Evolutionary conservation across 1,140 invertebrate genomes (phyloP).

Genomic region (Zaprionus africanus): DNA sequence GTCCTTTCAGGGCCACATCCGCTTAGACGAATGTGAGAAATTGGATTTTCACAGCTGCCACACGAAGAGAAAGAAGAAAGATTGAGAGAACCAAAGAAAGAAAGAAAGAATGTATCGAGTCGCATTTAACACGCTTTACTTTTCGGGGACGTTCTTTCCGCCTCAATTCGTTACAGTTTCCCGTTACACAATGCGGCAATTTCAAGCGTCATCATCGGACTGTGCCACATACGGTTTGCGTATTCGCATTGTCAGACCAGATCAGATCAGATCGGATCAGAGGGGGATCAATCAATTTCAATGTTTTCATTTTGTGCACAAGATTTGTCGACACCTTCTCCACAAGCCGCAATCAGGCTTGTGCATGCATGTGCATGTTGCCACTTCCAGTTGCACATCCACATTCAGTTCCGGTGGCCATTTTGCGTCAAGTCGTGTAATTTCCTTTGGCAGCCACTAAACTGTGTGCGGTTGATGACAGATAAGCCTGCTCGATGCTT

Average conservation of each 20-base stretch:
- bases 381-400: slow-evolving; percentile 8
- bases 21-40: slow-evolving; percentile 64
- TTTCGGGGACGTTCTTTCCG: slow-evolving; percentile 12
- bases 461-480: slow-evolving; percentile 80
- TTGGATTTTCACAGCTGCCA: slow-evolving; percentile 81
- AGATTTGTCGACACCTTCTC: slow-evolving; percentile 43
- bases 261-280: neutral
- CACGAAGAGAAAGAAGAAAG: slow-evolving; percentile 14
- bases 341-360: slow-evolving; percentile 19
- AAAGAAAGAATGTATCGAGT: neutral
- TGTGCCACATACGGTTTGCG: neutral
- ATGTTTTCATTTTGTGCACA: slow-evolving; percentile 41
- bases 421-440: slow-evolving; percentile 69
- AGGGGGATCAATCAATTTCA: slow-evolving; percentile 3
- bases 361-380: neutral
- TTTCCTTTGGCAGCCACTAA: slow-evolving; percentile 75
- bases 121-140: slow-evolving; percentile 71
- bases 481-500: slow-evolving; percentile 53
- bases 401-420: slow-evolving; percentile 67
- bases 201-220: slow-evolving; percentile 73
- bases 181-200: slow-evolving; percentile 35
- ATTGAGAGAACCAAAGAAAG: slow-evolving; percentile 1
- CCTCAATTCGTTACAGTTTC: slow-evolving; percentile 44
- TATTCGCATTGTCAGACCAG: neutral
- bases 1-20: slow-evolving; percentile 56